Evolutionary conservation across 2,113 vertebrate genomes (phyloP).

Genomic region (Galeopterus variegatus): DNA sequence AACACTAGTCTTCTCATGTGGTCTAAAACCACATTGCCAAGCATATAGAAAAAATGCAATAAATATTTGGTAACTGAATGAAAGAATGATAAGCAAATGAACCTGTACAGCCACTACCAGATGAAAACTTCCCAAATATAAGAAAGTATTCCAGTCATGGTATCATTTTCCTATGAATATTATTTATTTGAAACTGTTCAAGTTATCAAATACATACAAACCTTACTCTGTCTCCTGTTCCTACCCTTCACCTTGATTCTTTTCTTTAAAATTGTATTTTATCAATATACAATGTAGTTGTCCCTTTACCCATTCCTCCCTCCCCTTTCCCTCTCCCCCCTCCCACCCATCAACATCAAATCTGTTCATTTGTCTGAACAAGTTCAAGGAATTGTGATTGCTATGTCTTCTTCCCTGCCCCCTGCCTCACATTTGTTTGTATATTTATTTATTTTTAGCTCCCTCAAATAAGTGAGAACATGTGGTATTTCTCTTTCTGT

Average conservation of each 20-base stretch:
- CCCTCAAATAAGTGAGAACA: too few species aligned
- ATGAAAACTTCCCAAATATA: not conserved
- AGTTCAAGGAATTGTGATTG: too few species aligned
- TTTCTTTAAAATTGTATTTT: too few species aligned
- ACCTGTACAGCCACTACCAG: not conserved
- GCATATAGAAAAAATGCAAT: not conserved
- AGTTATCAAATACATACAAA: not conserved
- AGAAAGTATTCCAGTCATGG: not conserved
- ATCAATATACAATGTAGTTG: too few species aligned
- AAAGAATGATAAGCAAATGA: not conserved
- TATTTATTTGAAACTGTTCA: not conserved
- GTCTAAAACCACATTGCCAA: not conserved
- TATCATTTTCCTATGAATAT: not conserved
- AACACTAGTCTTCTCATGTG: not conserved
- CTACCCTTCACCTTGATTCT: not conserved
- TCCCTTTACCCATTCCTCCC: too few species aligned
- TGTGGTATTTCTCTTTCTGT: too few species aligned
- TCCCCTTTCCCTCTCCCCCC: too few species aligned
- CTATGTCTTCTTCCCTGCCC: too few species aligned
- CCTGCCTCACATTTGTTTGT: too few species aligned
- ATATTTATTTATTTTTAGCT: too few species aligned
- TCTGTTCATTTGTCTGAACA: too few species aligned
- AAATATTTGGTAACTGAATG: slow-evolving; percentile 34
- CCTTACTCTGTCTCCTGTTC: not conserved
- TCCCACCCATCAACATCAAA: too few species aligned